These are phyloP conservation scores for Micronycteris hirsuta DNA, from an alignment of 2,113 vertebrate species.

Conservation along the genomic window DNA sequence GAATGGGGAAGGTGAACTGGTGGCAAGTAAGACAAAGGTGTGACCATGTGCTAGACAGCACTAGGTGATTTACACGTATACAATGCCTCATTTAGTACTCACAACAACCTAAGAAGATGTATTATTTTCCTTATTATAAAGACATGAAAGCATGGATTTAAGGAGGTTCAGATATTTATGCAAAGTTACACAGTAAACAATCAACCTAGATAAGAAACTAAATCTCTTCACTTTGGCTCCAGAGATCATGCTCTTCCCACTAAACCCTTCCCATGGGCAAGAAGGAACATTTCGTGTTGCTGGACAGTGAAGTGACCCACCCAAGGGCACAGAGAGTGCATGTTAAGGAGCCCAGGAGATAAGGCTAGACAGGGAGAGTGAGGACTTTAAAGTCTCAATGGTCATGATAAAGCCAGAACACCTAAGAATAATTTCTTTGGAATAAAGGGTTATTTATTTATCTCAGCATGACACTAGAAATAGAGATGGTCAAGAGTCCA, in stretches of 20 bases:
- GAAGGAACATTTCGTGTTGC: neutral
- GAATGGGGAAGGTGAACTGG: neutral
- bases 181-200: neutral
- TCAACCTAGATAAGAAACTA: neutral
- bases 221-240: neutral
- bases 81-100: neutral
- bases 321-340: neutral
- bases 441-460: neutral
- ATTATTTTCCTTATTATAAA: neutral
- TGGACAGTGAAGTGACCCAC: neutral
- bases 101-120: neutral
- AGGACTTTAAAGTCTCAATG: neutral
- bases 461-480: neutral
- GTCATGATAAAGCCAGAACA: neutral
- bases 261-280: neutral
- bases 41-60: no score
- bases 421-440: neutral
- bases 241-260: neutral
- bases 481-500: neutral
- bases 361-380: neutral
- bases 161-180: neutral
- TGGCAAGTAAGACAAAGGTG: neutral
- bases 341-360: neutral
- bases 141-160: neutral
- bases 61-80: neutral